phyloP scores from a whole-genome alignment of 2,888 invertebrate genomes.

The Alloplasta piceator region DNA sequence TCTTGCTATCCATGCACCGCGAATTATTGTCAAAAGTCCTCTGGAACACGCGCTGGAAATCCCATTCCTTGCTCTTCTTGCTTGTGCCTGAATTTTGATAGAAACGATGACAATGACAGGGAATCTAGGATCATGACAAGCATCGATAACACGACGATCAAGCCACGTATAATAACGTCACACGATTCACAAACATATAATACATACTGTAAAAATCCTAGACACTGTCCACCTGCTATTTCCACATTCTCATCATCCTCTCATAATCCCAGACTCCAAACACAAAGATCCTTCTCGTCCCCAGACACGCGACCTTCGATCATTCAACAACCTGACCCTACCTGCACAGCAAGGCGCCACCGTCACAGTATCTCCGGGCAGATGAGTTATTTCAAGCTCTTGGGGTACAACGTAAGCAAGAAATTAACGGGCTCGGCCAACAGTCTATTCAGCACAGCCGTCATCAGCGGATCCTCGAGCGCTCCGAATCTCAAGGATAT shows the following conservation, averaged over 20 bases:
- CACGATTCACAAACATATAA: conserved; percentile 7
- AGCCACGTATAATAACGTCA: not conserved
- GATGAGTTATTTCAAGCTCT: conserved; percentile 96
- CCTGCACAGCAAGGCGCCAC: conserved; percentile 90
- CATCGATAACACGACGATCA: not conserved
- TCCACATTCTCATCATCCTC: conserved; percentile 66
- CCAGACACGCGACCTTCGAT: conserved; percentile 82
- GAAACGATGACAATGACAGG: not conserved
- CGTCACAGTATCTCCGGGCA: conserved; percentile 98
- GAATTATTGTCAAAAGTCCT: conserved; percentile 3
- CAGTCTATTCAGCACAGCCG: conserved; percentile 97
- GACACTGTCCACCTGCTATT: conserved; percentile 39
- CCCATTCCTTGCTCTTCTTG: conserved; percentile 1
- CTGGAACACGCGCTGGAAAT: conserved; percentile 11
- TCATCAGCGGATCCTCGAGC: conserved; percentile 96
- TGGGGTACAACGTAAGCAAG: conserved; percentile 90
- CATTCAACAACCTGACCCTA: conserved; percentile 82
- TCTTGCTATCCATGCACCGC: conserved; percentile 9
- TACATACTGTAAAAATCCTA: conserved; percentile 19
- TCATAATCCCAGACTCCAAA: conserved; percentile 75
- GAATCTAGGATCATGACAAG: not conserved
- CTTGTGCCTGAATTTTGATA: conserved; percentile 6
- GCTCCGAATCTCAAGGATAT: conserved; percentile 95
- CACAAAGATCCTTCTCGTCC: conserved; percentile 81
- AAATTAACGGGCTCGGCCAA: conserved; percentile 89